Conservation (phyloP, 2,113 vertebrate genomes). For the Clarias batrachus region DNA sequence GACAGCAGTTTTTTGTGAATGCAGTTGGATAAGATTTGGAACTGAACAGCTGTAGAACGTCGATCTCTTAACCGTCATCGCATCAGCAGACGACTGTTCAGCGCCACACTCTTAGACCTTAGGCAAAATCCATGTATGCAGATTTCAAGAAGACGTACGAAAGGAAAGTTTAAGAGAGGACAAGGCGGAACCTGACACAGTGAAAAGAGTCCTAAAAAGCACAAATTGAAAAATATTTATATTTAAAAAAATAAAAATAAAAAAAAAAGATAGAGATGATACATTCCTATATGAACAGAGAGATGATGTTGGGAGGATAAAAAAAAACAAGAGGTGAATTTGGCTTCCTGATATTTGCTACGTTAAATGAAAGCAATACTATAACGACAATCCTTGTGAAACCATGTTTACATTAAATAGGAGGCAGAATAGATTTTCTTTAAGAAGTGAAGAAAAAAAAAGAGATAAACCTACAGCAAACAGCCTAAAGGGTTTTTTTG, state of each 20-base stretch:
- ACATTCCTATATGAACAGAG: constrained; percentile 73
- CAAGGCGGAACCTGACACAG: constrained; percentile 9
- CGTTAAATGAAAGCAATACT: constrained; percentile 82
- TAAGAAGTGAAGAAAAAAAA: neutral
- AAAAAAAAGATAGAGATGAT: constrained; percentile 65
- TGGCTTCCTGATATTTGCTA: constrained; percentile 82
- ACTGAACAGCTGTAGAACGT: neutral
- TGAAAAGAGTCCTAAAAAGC: constrained; percentile 61
- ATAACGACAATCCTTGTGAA: constrained; percentile 79
- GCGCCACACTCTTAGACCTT: neutral
- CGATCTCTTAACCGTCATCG: neutral
- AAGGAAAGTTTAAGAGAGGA: constrained; percentile 38
- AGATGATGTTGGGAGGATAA: constrained; percentile 58
- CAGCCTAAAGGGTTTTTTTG: constrained; percentile 45
- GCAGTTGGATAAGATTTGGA: neutral
- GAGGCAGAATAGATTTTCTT: constrained; percentile 62
- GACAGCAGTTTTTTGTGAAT: neutral
- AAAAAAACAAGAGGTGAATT: constrained; percentile 68
- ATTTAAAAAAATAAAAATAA: constrained; percentile 47
- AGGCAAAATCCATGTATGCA: neutral
- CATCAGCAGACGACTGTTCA: neutral
- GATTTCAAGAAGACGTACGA: constrained; percentile 43
- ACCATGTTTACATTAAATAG: constrained; percentile 78
- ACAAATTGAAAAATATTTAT: constrained; percentile 56
- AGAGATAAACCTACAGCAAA: constrained; percentile 9